Evolutionary conservation across 2,797 vertebrate species (phyloP).

Genomic region (Paratrypauchen microcephalus): DNA sequence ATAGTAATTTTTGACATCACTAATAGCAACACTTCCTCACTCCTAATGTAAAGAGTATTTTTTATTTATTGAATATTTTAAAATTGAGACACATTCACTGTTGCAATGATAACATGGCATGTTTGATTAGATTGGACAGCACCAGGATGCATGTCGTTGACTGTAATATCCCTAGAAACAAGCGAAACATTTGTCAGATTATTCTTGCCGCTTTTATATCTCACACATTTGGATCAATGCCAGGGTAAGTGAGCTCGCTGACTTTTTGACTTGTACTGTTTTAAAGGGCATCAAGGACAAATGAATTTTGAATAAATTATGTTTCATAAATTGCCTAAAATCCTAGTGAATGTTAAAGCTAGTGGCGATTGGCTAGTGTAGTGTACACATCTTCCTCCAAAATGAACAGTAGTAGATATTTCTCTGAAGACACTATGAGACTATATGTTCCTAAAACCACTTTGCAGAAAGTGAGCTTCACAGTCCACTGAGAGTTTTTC

Average conservation of each 20-base stretch:
- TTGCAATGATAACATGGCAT: too few species aligned
- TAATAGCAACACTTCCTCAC: neutral
- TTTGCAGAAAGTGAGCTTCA: slow-evolving; percentile 42
- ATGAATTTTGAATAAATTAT: neutral
- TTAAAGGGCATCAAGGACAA: neutral
- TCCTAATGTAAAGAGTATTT: neutral
- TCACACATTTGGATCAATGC: neutral
- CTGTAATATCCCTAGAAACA: neutral
- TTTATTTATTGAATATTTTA: too few species aligned
- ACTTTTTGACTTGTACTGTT: neutral
- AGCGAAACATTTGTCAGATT: neutral
- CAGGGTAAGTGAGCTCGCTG: neutral
- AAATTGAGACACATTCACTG: too few species aligned
- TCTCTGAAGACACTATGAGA: slow-evolving; percentile 14
- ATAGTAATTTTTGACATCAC: too few species aligned
- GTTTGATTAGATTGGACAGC: neutral
- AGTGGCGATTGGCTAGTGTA: neutral
- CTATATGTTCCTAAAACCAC: slow-evolving; percentile 23
- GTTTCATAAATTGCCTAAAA: neutral
- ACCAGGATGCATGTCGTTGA: neutral
- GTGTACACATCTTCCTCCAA: neutral
- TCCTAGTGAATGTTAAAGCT: neutral
- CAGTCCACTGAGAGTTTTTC: slow-evolving; percentile 17
- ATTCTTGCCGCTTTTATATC: neutral
- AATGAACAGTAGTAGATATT: slow-evolving; percentile 31